Evolutionary conservation across 2,888 invertebrate species (phyloP).

Genomic region (Macrosiphum euphorbiae): DNA sequence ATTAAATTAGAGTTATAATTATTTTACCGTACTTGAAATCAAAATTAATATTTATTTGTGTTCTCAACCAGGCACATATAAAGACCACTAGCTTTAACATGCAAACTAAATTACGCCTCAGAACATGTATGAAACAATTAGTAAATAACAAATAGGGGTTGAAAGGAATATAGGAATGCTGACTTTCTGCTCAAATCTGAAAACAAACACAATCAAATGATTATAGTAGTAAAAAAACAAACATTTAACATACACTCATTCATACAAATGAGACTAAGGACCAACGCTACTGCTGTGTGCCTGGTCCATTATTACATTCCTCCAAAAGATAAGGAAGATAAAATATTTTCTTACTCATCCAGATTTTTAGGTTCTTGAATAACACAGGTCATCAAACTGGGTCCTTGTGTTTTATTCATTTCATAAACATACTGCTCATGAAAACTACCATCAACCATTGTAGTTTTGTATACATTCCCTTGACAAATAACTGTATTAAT

Average conservation of each 20-base stretch:
- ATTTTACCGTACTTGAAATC: not conserved
- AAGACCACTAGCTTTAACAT: conserved; percentile 54
- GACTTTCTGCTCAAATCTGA: conserved; percentile 62
- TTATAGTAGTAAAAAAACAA: conserved; percentile 48
- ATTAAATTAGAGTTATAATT: not conserved
- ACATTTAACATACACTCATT: conserved; percentile 35
- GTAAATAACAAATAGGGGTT: conserved; percentile 52
- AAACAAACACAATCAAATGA: conserved; percentile 60
- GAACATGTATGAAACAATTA: conserved; percentile 41
- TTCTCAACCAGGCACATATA: conserved; percentile 64
- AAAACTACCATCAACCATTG: conserved; percentile 43
- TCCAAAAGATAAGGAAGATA: not conserved
- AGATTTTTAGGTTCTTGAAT: conserved; percentile 57
- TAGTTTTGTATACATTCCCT: conserved; percentile 43
- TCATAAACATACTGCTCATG: conserved; percentile 61
- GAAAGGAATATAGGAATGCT: conserved; percentile 58
- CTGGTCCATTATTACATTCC: conserved; percentile 59
- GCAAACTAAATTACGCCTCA: conserved; percentile 43
- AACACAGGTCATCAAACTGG: conserved; percentile 63
- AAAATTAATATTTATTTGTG: not conserved
- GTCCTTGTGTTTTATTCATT: conserved; percentile 62
- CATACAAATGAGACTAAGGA: conserved; percentile 53
- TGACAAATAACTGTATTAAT: conserved; percentile 43
- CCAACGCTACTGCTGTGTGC: conserved; percentile 60
- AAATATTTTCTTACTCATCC: conserved; percentile 57